Evolutionary conservation across 2,888 invertebrate genomes (phyloP).

Genomic region (Abrostola tripartita): DNA sequence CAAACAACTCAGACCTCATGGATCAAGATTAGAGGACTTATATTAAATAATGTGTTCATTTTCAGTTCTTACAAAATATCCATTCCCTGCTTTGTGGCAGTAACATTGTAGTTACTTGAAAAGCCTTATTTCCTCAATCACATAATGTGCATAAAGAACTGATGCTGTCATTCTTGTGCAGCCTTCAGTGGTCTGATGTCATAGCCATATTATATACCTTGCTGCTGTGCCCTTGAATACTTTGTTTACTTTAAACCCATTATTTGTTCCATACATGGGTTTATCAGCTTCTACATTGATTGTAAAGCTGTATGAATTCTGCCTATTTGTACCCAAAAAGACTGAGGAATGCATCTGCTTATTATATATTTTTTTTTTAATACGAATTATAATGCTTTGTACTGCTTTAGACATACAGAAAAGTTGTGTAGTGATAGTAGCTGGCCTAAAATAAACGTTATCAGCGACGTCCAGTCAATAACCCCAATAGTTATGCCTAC

Average conservation of each 20-base stretch:
- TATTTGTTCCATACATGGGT: neutral
- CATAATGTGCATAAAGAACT: neutral
- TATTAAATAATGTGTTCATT: no score
- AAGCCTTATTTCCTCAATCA: neutral
- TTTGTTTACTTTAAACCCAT: conserved; percentile 16
- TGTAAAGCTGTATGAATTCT: no score
- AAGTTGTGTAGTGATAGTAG: neutral
- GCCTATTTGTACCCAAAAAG: no score
- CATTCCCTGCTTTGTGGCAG: neutral
- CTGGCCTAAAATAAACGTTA: conserved; percentile 9
- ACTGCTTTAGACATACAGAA: neutral
- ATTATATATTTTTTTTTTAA: no score
- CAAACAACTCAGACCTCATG: no score
- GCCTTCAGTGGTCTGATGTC: conserved; percentile 23
- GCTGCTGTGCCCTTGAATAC: conserved; percentile 21
- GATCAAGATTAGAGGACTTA: no score
- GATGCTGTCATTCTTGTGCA: conserved; percentile 9
- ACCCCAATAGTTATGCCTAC: conserved; percentile 29
- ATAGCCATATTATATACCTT: conserved; percentile 16
- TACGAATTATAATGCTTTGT: no score
- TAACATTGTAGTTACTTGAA: neutral
- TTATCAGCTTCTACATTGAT: neutral
- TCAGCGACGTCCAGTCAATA: conserved; percentile 47
- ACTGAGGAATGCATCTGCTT: no score
- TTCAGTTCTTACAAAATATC: no score